phyloP scores from a whole-genome alignment of 2,797 vertebrate species.

The Myiotriccus ornatus region DNA sequence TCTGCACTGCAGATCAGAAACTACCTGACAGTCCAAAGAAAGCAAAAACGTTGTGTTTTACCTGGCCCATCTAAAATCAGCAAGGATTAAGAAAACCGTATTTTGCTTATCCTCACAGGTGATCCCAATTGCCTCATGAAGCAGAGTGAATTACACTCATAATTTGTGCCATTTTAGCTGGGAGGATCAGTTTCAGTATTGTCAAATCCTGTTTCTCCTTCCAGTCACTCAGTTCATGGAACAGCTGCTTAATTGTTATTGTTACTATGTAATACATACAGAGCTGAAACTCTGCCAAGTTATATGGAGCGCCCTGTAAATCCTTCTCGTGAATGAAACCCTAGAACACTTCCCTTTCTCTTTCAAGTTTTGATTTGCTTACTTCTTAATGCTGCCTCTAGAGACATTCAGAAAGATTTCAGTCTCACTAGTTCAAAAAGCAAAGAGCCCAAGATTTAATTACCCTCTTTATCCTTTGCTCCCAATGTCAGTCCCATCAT shows the following conservation, averaged over 20 bases:
- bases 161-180: background rate
- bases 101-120: background rate
- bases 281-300: constrained; percentile 6
- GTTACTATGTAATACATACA: background rate
- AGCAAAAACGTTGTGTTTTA: background rate
- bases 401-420: background rate
- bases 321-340: background rate
- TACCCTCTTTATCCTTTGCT: constrained; percentile 82
- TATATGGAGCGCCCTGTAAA: background rate
- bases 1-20: background rate
- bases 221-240: background rate
- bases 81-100: background rate
- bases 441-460: background rate
- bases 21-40: background rate
- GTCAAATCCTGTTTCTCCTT: background rate
- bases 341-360: background rate
- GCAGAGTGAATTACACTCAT: background rate
- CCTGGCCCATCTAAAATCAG: background rate
- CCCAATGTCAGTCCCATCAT: constrained; percentile 89
- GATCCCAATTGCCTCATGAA: background rate
- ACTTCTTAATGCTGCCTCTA: background rate
- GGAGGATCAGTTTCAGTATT: background rate
- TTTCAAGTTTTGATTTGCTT: background rate
- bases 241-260: constrained; percentile 19
- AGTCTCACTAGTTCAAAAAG: background rate